Evolutionary conservation across 2,797 vertebrate genomes (phyloP).

Genomic region (Acipenser ruthenus): DNA sequence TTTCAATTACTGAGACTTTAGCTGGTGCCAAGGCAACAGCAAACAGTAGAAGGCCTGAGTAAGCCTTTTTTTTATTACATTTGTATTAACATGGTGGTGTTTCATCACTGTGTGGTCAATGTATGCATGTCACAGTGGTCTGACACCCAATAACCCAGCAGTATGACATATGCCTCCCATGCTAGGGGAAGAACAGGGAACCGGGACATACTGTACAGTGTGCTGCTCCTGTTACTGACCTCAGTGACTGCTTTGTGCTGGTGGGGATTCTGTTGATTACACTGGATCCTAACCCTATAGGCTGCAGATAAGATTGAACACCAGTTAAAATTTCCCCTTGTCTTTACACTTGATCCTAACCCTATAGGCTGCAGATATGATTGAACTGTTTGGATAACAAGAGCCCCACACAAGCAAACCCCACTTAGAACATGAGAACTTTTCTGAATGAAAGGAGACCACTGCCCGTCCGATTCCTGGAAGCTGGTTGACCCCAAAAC

Average conservation of each 20-base stretch:
- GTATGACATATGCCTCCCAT: conserved; percentile 8
- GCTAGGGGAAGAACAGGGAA: too few relatives aligned
- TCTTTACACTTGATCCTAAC: background rate
- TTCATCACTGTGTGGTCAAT: conserved; percentile 29
- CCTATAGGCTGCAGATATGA: background rate
- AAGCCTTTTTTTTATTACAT: conserved; percentile 6
- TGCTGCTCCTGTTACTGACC: too few relatives aligned
- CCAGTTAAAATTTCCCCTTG: background rate
- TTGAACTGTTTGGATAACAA: too few relatives aligned
- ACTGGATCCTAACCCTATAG: too few relatives aligned
- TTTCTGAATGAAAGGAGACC: too few relatives aligned
- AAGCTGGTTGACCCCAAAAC: too few relatives aligned
- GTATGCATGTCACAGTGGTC: conserved; percentile 22
- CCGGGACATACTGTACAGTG: too few relatives aligned
- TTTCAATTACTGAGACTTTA: conserved; percentile 25
- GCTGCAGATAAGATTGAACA: background rate
- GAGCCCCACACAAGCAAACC: too few relatives aligned
- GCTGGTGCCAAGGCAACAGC: conserved; percentile 13
- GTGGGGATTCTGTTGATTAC: too few relatives aligned
- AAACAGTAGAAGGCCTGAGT: conserved; percentile 4
- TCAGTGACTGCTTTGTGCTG: too few relatives aligned
- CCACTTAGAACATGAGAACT: too few relatives aligned
- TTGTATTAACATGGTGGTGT: conserved; percentile 24
- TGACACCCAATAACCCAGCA: conserved; percentile 28
- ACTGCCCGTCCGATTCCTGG: too few relatives aligned